These are phyloP conservation scores for Theretra japonica DNA, from an alignment of 2,888 invertebrate species.

Conservation along the genomic window DNA sequence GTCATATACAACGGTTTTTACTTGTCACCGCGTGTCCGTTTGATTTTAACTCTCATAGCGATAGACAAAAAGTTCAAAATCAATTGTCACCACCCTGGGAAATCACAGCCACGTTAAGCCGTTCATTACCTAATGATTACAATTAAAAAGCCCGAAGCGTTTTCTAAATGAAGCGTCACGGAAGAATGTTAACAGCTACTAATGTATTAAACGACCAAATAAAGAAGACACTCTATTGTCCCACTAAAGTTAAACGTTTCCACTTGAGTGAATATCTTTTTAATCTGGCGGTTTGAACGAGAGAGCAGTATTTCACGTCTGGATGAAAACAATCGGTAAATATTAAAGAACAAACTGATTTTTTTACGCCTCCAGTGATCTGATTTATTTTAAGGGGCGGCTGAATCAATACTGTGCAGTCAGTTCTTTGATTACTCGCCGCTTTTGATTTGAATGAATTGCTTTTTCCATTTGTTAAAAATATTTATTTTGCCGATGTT, in stretches of 20 bases:
- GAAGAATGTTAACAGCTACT: constrained; percentile 63
- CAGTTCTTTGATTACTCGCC: constrained; percentile 51
- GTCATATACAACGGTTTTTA: constrained; percentile 5
- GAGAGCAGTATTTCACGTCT: constrained; percentile 57
- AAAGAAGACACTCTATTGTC: constrained; percentile 39
- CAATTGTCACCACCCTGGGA: constrained; percentile 13
- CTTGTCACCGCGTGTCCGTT: neutral
- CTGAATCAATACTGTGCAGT: constrained; percentile 52
- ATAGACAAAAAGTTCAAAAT: constrained; percentile 16
- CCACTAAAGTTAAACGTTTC: neutral
- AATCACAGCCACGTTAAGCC: constrained; percentile 32
- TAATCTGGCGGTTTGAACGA: constrained; percentile 48
- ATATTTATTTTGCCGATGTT: constrained; percentile 34
- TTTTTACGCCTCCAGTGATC: constrained; percentile 57
- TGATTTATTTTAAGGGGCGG: constrained; percentile 58
- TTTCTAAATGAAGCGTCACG: constrained; percentile 63
- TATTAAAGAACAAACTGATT: constrained; percentile 61
- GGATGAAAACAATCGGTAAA: constrained; percentile 67
- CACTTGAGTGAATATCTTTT: constrained; percentile 36
- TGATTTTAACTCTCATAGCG: neutral
- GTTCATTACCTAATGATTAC: constrained; percentile 48
- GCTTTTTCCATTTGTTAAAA: constrained; percentile 33
- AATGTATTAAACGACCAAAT: constrained; percentile 50
- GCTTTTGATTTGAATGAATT: constrained; percentile 32
- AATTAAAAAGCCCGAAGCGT: constrained; percentile 57